Conservation (phyloP, 2,113 vertebrate species). For the Pandion haliaetus region DNA sequence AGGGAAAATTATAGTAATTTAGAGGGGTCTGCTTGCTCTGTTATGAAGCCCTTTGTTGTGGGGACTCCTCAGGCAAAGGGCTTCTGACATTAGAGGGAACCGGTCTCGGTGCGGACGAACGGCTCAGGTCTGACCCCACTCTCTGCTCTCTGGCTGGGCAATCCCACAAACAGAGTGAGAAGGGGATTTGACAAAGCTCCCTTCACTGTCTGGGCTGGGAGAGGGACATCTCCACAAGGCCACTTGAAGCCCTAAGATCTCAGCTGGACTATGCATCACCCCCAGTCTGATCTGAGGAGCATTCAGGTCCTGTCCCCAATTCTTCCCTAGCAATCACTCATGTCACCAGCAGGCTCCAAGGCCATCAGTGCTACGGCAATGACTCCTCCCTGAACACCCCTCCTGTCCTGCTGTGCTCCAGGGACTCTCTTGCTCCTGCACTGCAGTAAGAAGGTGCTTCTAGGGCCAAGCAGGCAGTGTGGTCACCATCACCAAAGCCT, state of each 20-base stretch:
- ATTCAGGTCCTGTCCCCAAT: rapidly evolving
- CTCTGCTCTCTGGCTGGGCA: neutral
- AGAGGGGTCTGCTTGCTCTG: neutral
- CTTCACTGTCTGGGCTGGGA: rapidly evolving
- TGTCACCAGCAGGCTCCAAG: neutral
- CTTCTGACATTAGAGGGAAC: neutral
- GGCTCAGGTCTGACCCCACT: neutral
- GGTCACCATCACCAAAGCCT: neutral
- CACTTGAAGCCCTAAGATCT: neutral
- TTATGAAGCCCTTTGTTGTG: neutral
- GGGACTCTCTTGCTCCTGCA: neutral
- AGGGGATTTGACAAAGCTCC: neutral
- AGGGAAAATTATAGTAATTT: neutral
- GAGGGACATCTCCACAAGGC: neutral
- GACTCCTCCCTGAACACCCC: neutral
- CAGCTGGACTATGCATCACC: neutral
- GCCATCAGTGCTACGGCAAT: neutral
- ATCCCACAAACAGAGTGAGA: rapidly evolving
- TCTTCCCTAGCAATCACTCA: neutral
- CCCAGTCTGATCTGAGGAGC: neutral
- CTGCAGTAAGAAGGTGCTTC: neutral
- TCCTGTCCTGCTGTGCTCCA: neutral
- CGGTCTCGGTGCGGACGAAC: rapidly evolving
- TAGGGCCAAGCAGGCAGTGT: neutral
- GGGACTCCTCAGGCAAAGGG: neutral